Evolutionary conservation across 1,140 invertebrate species (phyloP).

Genomic region (Asbolus verrucosus): DNA sequence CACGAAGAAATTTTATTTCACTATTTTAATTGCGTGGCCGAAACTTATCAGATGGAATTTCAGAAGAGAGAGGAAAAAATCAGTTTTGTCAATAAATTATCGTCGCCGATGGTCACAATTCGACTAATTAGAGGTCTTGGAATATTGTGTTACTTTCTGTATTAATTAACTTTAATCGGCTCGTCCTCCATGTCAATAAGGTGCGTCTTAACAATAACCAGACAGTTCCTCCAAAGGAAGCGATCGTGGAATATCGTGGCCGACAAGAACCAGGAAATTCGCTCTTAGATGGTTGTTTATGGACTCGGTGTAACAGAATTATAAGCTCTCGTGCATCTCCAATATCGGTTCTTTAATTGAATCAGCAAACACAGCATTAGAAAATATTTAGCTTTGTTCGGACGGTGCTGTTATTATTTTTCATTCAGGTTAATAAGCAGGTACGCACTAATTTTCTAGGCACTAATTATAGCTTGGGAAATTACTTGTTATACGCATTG

Average conservation of each 20-base stretch:
- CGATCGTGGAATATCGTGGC: constrained; percentile 29
- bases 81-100: no score
- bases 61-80: no score
- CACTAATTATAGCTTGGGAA: constrained; percentile 39
- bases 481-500: constrained; percentile 28
- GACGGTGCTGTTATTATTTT: constrained; percentile 39
- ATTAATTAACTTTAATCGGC: no score
- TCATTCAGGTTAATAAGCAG: constrained; percentile 29
- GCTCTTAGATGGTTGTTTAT: constrained; percentile 33
- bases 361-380: constrained; percentile 42
- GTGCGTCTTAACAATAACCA: background rate
- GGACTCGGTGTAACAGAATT: constrained; percentile 34
- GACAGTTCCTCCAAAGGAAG: constrained; percentile 37
- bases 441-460: constrained; percentile 38
- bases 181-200: no score
- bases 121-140: no score
- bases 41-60: no score
- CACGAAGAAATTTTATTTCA: background rate
- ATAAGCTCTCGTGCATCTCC: constrained; percentile 45
- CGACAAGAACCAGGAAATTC: constrained; percentile 41
- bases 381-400: constrained; percentile 38
- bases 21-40: constrained; percentile 1
- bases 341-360: constrained; percentile 47
- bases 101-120: no score
- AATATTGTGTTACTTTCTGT: no score